Evolutionary conservation across 1,140 invertebrate species (phyloP).

Genomic region (Drosophila repleta): DNA sequence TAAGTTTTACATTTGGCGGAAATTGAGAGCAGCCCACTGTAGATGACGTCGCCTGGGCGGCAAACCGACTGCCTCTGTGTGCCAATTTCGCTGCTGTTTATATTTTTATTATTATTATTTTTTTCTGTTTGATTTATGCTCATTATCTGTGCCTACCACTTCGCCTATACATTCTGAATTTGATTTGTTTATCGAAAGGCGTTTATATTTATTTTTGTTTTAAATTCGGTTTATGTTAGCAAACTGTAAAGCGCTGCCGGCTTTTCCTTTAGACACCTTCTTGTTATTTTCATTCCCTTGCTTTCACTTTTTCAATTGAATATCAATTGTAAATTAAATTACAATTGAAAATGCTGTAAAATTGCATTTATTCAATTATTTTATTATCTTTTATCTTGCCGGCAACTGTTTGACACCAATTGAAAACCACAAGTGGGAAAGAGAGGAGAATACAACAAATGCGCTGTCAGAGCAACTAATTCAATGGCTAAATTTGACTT

Average conservation of each 20-base stretch:
- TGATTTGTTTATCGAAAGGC: background rate
- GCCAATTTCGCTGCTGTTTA: slow-evolving; percentile 15
- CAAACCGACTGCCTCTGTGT: slow-evolving; percentile 47
- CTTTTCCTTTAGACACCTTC: background rate
- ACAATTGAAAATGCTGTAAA: background rate
- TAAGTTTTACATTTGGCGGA: slow-evolving; percentile 37
- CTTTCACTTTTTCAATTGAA: background rate
- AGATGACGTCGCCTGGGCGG: slow-evolving; percentile 50
- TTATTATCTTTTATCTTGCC: slow-evolving; percentile 2
- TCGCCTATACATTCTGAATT: background rate
- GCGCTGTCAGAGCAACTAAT: background rate
- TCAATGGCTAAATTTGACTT: background rate
- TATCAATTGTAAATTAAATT: background rate
- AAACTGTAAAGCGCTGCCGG: background rate
- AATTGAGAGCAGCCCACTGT: slow-evolving; percentile 43
- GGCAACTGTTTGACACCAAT: slow-evolving; percentile 5
- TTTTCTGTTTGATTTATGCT: slow-evolving; percentile 23
- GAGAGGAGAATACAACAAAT: background rate
- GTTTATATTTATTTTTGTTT: slow-evolving; percentile 4
- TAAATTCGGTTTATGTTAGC: background rate
- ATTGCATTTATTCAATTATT: slow-evolving; percentile 1
- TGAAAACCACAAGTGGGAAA: background rate
- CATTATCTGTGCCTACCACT: slow-evolving; percentile 33
- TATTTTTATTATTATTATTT: background rate
- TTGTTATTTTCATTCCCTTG: background rate